Conservation (phyloP, 2,888 invertebrate genomes). For the Doris montereyensis region DNA sequence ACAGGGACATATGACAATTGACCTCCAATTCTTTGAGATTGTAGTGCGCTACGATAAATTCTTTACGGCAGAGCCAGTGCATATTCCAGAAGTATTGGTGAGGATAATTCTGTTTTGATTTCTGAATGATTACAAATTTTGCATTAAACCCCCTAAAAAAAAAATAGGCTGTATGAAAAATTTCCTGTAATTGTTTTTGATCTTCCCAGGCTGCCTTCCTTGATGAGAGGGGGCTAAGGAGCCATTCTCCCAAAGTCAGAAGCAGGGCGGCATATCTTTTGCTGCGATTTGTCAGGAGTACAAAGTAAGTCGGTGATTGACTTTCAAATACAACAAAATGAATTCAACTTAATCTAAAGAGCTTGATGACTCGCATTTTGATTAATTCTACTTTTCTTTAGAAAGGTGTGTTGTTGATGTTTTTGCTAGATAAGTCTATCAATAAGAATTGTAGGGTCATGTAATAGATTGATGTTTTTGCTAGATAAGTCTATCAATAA, state of each 20-base stretch:
- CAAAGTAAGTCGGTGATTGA: constrained; percentile 74
- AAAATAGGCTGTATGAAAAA: no score
- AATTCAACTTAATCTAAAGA: no score
- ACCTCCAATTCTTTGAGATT: constrained; percentile 75
- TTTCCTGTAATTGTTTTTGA: not conserved
- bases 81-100: constrained; percentile 74
- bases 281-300: constrained; percentile 76
- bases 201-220: constrained; percentile 73
- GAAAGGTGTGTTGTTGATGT: no score
- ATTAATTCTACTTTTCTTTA: no score
- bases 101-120: constrained; percentile 40
- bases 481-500: no score
- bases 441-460: no score
- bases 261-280: constrained; percentile 77
- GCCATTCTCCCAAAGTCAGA: constrained; percentile 74
- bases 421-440: no score
- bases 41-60: constrained; percentile 76
- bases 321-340: no score
- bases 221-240: constrained; percentile 75
- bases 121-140: no score
- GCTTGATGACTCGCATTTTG: no score
- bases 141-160: no score
- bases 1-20: constrained; percentile 74
- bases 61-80: constrained; percentile 74
- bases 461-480: no score